A percentile compares a stretch with the other conserved stretches of the same genome.
These are phyloP conservation scores for Lampris megalopsis DNA, from an alignment of 2,113 vertebrate genomes.

Conservation along the genomic window DNA sequence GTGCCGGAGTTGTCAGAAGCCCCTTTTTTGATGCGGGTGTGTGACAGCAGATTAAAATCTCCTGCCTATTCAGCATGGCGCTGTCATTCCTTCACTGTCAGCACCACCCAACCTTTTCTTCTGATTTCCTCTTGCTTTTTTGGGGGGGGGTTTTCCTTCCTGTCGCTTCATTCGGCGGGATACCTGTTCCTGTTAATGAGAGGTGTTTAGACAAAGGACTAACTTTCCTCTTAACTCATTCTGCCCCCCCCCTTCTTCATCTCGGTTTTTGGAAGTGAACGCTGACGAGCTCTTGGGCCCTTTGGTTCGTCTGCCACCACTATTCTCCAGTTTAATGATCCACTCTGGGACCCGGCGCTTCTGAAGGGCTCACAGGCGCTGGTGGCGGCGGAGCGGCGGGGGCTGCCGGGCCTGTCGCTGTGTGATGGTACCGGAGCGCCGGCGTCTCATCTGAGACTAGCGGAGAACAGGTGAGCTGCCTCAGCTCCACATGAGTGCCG, in stretches of 20 bases:
- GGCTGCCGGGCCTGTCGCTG: constrained; percentile 57
- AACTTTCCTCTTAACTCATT: constrained; percentile 52
- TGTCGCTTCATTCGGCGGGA: constrained; percentile 10
- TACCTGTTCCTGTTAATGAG: constrained; percentile 68
- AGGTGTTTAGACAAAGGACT: constrained; percentile 62
- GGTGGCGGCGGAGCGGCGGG: not conserved
- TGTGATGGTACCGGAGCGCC: constrained; percentile 57
- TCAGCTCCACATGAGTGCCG: constrained; percentile 47
- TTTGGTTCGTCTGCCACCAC: constrained; percentile 56
- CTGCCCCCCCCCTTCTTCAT: constrained; percentile 33
- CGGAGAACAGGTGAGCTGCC: constrained; percentile 57
- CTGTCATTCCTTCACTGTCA: constrained; percentile 65
- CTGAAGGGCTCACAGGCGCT: constrained; percentile 59
- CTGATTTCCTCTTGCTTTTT: constrained; percentile 29
- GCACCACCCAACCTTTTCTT: constrained; percentile 51
- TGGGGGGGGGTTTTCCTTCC: not conserved
- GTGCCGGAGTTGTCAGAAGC: constrained; percentile 46
- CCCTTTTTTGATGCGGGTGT: constrained; percentile 56
- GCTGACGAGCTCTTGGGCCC: constrained; percentile 42
- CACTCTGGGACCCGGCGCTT: constrained; percentile 69
- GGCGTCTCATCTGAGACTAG: constrained; percentile 56
- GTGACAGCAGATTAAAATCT: constrained; percentile 67
- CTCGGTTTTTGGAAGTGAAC: constrained; percentile 64
- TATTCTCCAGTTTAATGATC: constrained; percentile 76
- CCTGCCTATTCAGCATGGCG: constrained; percentile 65